Conservation (phyloP, 2,888 invertebrate genomes). For the Mantis religiosa region DNA sequence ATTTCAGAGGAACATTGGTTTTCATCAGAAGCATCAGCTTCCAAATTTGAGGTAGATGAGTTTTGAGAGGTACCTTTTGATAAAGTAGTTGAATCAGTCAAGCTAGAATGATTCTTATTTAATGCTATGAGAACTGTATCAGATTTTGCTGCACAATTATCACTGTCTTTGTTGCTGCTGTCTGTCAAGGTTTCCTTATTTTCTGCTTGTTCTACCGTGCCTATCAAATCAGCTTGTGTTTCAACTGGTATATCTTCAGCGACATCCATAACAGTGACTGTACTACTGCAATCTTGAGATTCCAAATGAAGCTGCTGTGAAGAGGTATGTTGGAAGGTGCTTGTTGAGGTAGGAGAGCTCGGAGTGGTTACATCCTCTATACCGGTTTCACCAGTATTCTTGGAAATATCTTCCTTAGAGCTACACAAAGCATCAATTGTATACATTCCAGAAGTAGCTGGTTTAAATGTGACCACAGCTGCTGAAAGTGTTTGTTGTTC, state of each 20-base stretch:
- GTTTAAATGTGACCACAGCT: background rate
- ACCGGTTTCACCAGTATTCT: background rate
- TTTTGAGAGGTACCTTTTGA: background rate
- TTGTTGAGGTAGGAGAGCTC: background rate
- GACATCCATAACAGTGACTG: background rate
- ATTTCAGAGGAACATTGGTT: background rate
- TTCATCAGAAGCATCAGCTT: background rate
- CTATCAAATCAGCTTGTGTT: background rate
- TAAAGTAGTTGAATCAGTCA: background rate
- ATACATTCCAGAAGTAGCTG: slow-evolving; percentile 14
- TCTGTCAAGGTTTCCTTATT: background rate
- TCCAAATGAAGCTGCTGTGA: background rate
- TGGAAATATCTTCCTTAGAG: background rate
- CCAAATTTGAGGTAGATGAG: background rate
- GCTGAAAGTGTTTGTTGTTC: background rate
- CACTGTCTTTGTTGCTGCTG: background rate
- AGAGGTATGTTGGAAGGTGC: background rate
- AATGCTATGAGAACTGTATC: background rate
- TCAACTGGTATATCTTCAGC: background rate
- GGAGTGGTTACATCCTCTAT: background rate
- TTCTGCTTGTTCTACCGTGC: background rate
- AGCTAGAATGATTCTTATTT: background rate
- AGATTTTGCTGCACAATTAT: background rate
- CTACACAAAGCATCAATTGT: slow-evolving; percentile 25
- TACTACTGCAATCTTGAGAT: background rate